These are phyloP conservation scores for Drosophila santomea DNA, from an alignment of 1,140 invertebrate genomes.

Conservation along the genomic window DNA sequence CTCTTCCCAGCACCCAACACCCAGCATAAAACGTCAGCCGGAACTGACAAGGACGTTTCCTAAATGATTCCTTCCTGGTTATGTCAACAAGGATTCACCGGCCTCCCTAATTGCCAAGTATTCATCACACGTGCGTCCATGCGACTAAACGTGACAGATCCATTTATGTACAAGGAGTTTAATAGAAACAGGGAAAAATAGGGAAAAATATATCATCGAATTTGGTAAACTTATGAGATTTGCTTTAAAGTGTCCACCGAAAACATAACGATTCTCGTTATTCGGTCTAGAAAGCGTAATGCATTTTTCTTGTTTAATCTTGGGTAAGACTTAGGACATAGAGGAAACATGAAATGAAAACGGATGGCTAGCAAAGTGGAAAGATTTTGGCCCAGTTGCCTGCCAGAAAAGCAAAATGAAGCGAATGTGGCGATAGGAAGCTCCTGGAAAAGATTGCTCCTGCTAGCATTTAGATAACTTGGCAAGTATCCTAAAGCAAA, in stretches of 20 bases:
- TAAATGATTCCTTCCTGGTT: constrained; percentile 75
- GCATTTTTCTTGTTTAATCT: constrained; percentile 56
- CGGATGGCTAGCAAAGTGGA: constrained; percentile 25
- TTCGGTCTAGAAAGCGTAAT: constrained; percentile 38
- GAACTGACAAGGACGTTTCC: constrained; percentile 66
- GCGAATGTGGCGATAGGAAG: constrained; percentile 13
- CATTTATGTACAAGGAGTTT: constrained; percentile 44
- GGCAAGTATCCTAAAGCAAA: constrained; percentile 46
- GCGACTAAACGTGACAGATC: constrained; percentile 75
- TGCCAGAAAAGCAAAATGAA: constrained; percentile 21
- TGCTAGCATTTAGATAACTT: constrained; percentile 49
- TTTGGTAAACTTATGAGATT: background rate
- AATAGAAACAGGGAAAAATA: constrained; percentile 48
- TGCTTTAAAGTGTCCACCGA: constrained; percentile 37
- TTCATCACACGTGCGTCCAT: constrained; percentile 79
- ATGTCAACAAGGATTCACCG: constrained; percentile 64
- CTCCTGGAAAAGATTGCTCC: constrained; percentile 35
- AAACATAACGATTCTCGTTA: constrained; percentile 38
- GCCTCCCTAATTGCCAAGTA: constrained; percentile 72
- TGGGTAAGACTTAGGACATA: constrained; percentile 27
- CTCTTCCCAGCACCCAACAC: background rate
- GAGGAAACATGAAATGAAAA: constrained; percentile 19
- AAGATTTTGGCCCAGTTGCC: constrained; percentile 46
- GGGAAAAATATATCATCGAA: constrained; percentile 4
- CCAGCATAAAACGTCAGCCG: constrained; percentile 37